Base-by-base conservation (phyloP, 2,113 vertebrate species). In the Cepphus grylle region DNA sequence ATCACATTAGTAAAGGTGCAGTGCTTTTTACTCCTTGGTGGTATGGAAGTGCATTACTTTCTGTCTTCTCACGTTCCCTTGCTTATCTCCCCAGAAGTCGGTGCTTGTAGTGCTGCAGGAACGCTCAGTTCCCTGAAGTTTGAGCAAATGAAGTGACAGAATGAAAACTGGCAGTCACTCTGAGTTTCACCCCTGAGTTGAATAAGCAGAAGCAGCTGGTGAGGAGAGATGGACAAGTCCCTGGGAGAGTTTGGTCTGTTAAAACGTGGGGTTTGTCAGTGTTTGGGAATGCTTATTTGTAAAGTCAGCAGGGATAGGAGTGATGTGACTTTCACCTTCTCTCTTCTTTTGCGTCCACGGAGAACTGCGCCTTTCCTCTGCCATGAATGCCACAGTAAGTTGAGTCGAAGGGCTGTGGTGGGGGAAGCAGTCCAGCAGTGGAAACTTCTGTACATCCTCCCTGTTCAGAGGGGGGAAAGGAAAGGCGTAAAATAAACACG, bases 281-380 rank as follows among this genome's bases (percentile, higher is more conserved):
- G 14, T 61, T 61, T 38, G 56, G 30, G 47, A 50, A 45, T 32
- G 53, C 5, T 52, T 73, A 5, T 52, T 79, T 0, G 2, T 47
- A 6, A 90, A 65, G 30, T 42, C n/a, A 27, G n/a, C 42, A 43
- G 63, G 22, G 76, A 7, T n/a, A 56, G 22, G 30, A 49, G n/a
- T 7, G 21, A 25, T 67, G 49, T 3, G 38, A 45, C 36, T 77
- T 45, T 50, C 8, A 53, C 26, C 16, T 62, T 43, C 36, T 69
- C 14, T 52, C 32, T 45, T 52, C 32, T 45, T 82, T 52, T n/a
- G 4, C 2, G 0, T 9, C 23, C 2, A 0, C 8, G n/a, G 30
- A 52, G 74, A 47, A 21, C 15, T 42, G 12, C 10, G 17, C 20
- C 29, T 63, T 65, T 42, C 43, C 13, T 53, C 23, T 70, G 49